Evolutionary conservation across 2,888 invertebrate genomes (phyloP), one percentile per base, ranked within the genome.

Genomic region (Bugulina stolonifera): DNA sequence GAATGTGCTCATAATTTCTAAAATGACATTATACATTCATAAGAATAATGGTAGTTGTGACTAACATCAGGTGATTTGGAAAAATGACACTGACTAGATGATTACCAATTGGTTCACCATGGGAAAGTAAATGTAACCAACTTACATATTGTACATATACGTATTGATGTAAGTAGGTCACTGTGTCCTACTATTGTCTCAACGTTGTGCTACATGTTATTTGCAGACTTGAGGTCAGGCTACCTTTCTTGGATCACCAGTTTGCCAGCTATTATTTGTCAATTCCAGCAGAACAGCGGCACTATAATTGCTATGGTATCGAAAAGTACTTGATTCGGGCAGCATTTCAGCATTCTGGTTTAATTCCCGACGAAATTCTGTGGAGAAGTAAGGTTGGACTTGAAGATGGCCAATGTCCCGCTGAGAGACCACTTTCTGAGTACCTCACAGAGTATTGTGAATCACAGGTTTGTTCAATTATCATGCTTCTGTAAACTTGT

Each of bases 341-440:
- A 72, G 93, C 95, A 34, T 96, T 96, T 81, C 89, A 90, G 35
- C 88, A 88, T 27, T 87, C 87, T 69, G 89, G 89, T 74, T 85
- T 93, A 43, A 84, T 96, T 72, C 96, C 96, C 0, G 87, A 91
- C 73, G 89, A 91, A 43, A 93, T 96, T 79, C 86, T 96, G 34
- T 96, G 95, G 94, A 88, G 96, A 57, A 93, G 93, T 79, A 96
- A 96, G 85, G 96, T 96, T 74, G 86, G 86, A 58, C 87, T 87
- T 78, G 85, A 85, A 74, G 87, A 87, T 76, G 87, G 87, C 1
- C 83, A 87, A 0, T 79, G 82, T 1, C 78, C 80, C 2, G 73
- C 77, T 25, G 77, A 76, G 29, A 79, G 78, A 70, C 81, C 83
- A 0, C 81, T 81, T 79, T 81, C 78, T 74, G 76, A 81, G 54